These are phyloP conservation scores for Andrena bicolor DNA, from an alignment of 2,888 invertebrate species.

Conservation along the genomic window DNA sequence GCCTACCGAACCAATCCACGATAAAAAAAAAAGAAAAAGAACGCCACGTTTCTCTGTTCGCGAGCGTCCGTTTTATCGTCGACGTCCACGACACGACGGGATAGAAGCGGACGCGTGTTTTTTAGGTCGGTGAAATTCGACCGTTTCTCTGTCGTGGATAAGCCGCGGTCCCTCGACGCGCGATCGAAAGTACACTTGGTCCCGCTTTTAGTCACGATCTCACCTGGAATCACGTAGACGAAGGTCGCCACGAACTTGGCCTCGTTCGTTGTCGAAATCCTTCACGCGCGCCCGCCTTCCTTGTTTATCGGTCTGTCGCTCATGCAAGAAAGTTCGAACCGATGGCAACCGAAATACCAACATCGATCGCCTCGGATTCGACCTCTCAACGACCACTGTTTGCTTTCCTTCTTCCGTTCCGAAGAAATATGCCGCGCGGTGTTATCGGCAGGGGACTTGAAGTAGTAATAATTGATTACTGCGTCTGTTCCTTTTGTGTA, in stretches of 20 bases:
- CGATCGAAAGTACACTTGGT: conserved; percentile 77
- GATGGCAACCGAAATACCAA: neutral
- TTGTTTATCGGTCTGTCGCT: conserved; percentile 37
- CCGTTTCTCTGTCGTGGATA: conserved; percentile 66
- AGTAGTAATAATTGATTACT: too few relatives aligned
- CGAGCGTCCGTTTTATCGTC: conserved; percentile 12
- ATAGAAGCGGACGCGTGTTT: conserved; percentile 60
- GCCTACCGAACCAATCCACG: neutral
- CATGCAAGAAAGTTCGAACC: conserved; percentile 7
- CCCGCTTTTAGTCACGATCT: conserved; percentile 69
- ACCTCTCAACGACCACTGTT: neutral
- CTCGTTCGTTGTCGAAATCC: conserved; percentile 44
- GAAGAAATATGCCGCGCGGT: neutral
- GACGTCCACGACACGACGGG: conserved; percentile 44
- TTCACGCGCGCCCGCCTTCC: neutral
- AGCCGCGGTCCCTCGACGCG: conserved; percentile 19
- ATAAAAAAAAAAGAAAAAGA: neutral
- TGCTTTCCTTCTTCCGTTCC: neutral
- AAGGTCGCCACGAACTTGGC: conserved; percentile 63
- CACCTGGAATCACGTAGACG: conserved; percentile 42
- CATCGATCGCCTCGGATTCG: conserved; percentile 9
- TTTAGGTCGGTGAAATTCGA: conserved; percentile 83
- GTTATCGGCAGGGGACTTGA: too few relatives aligned
- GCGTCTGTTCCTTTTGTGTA: too few relatives aligned
- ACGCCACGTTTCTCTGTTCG: neutral